A percentile compares a stretch with the other conserved stretches of the same genome.
Conservation (phyloP, 2,113 vertebrate genomes). For the Centropristis striata region DNA sequence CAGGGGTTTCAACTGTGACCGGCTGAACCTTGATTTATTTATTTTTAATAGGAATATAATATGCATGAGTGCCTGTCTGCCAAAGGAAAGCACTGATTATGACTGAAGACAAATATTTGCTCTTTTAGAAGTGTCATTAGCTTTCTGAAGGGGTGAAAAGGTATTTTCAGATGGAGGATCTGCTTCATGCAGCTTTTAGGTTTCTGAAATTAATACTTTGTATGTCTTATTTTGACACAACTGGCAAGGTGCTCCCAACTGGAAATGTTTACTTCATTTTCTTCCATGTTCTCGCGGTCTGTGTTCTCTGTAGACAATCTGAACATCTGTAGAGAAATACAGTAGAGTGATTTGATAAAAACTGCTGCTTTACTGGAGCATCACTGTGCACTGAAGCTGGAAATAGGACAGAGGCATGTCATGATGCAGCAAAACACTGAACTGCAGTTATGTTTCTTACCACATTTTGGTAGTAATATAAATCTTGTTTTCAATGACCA, state of each 20-base stretch:
- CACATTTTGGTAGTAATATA: not conserved
- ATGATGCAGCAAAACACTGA: not conserved
- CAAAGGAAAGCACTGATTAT: not conserved
- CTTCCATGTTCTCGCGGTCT: not conserved
- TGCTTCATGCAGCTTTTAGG: not conserved
- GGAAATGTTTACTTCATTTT: not conserved
- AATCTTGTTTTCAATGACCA: not conserved
- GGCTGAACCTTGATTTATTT: constrained; percentile 14
- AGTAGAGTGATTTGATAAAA: not conserved
- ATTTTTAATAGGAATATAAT: not conserved
- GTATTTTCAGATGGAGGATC: not conserved
- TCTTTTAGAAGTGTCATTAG: not conserved
- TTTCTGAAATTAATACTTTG: not conserved
- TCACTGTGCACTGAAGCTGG: not conserved
- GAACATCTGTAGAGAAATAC: not conserved
- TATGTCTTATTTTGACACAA: not conserved
- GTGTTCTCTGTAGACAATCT: not conserved
- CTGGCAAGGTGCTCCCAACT: constrained; percentile 1
- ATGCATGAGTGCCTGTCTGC: not conserved
- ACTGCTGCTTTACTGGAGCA: not conserved
- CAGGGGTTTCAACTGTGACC: constrained; percentile 7
- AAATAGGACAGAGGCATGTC: not conserved
- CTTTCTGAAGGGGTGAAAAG: not conserved
- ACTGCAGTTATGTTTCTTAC: not conserved
- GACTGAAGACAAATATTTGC: not conserved